Evolutionary conservation across 2,113 vertebrate genomes (phyloP).

Genomic region (Mustela lutreola): DNA sequence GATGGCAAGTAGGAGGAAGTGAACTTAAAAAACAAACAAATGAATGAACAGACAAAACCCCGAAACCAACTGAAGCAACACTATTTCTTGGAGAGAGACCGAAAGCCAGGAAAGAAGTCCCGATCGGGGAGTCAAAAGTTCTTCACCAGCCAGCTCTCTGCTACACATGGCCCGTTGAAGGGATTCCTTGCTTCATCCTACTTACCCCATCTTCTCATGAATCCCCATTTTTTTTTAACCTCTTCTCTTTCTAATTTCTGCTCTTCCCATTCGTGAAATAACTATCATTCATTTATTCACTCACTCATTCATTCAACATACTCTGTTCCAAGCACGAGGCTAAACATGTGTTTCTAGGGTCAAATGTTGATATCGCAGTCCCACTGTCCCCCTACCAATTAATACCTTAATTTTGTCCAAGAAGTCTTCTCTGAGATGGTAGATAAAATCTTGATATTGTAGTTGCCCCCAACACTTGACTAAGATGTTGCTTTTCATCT

Average conservation of each 20-base stretch:
- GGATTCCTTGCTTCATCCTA: not conserved
- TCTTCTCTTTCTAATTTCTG: not conserved
- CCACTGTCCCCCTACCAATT: not conserved
- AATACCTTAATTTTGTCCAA: slow-evolving; percentile 26
- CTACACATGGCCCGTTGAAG: not conserved
- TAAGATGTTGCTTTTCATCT: slow-evolving; percentile 16
- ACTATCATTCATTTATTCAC: not conserved
- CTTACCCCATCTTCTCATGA: not conserved
- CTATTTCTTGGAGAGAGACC: not conserved
- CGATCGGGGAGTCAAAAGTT: not conserved
- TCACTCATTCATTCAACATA: not conserved
- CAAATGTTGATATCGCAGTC: not conserved
- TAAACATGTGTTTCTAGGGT: not conserved
- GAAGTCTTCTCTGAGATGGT: not conserved
- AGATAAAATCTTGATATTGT: not conserved
- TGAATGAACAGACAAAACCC: not conserved
- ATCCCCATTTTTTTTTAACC: not conserved
- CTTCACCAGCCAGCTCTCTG: not conserved
- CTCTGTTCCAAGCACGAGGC: not conserved
- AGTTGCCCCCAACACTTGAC: not conserved
- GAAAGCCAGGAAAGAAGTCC: not conserved
- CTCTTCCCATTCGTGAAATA: not conserved
- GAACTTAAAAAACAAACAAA: not conserved
- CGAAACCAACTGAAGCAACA: not conserved
- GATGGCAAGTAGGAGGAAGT: not conserved